A percentile compares a stretch with the other conserved stretches of the same genome.
Evolutionary conservation across 1,140 invertebrate genomes (phyloP).

Genomic region (Penaeus japonicus): DNA sequence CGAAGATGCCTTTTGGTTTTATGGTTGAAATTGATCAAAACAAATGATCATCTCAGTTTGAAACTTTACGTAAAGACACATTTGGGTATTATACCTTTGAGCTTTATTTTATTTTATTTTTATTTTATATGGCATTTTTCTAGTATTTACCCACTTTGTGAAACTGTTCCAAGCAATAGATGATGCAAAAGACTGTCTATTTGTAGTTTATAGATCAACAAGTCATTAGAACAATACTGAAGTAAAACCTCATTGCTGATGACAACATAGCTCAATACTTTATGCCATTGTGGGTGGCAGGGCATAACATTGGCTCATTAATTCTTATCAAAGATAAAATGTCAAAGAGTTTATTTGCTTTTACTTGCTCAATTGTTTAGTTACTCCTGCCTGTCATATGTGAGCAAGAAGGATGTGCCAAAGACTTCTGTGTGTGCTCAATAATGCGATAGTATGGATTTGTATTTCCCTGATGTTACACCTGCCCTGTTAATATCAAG

Average conservation of each 20-base stretch:
- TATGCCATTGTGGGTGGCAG: constrained; percentile 17
- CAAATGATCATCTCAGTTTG: neutral
- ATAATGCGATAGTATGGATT: constrained; percentile 38
- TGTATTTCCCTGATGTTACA: neutral
- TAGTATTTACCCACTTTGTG: neutral
- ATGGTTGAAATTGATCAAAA: too few relatives aligned
- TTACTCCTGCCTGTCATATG: constrained; percentile 39
- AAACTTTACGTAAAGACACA: neutral
- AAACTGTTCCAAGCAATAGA: constrained; percentile 10
- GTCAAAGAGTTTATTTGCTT: constrained; percentile 17
- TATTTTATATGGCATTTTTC: constrained; percentile 23
- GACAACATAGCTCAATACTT: constrained; percentile 21
- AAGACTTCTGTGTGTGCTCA: constrained; percentile 48
- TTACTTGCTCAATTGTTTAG: constrained; percentile 48
- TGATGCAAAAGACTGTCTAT: constrained; percentile 16
- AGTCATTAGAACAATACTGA: neutral
- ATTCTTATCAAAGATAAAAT: constrained; percentile 30
- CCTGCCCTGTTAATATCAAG: constrained; percentile 8
- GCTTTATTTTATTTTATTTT: constrained; percentile 13
- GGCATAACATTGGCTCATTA: constrained; percentile 48
- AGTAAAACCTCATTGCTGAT: neutral
- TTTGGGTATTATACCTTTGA: constrained; percentile 23
- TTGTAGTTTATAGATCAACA: constrained; percentile 30
- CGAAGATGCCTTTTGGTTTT: too few relatives aligned
- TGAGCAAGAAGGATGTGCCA: constrained; percentile 53